Evolutionary conservation across 2,113 vertebrate species (phyloP).

Genomic region (Spea multiplicata): DNA sequence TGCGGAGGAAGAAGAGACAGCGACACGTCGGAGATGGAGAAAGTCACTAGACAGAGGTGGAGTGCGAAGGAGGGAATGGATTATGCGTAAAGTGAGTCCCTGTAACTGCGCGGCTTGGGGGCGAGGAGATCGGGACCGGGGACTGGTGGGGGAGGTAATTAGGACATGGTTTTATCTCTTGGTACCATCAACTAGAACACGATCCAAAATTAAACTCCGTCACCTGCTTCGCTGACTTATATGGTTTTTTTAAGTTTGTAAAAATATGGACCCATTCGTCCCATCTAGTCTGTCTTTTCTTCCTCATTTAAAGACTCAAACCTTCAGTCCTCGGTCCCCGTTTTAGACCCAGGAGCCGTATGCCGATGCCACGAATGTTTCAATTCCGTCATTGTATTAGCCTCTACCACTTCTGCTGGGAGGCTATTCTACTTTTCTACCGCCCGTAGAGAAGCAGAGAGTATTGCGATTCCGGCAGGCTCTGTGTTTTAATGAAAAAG

Average conservation of each 20-base stretch:
- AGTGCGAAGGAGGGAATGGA: not conserved
- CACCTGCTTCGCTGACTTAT: constrained; percentile 15
- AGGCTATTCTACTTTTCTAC: no score
- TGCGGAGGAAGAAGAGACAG: constrained; percentile 7
- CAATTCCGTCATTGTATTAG: no score
- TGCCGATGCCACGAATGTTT: no score
- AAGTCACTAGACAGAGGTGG: constrained; percentile 36
- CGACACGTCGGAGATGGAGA: constrained; percentile 29
- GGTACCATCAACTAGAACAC: constrained; percentile 43
- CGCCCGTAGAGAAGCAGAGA: not conserved
- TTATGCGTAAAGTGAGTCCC: not conserved
- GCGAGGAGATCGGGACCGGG: not conserved
- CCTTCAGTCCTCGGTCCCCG: no score
- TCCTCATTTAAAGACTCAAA: no score
- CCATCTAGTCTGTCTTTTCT: no score
- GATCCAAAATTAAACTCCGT: constrained; percentile 40
- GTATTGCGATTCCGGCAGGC: not conserved
- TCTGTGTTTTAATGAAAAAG: not conserved
- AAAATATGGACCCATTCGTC: no score
- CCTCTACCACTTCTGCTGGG: no score
- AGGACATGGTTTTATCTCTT: constrained; percentile 45
- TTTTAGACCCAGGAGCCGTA: no score
- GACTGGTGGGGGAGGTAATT: constrained; percentile 8
- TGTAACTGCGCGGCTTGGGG: not conserved
- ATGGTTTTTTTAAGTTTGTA: no score